A percentile compares a stretch with the other conserved stretches of the same genome.
Evolutionary conservation across 2,888 invertebrate species (phyloP).

Genomic region (Desoria tigrina): DNA sequence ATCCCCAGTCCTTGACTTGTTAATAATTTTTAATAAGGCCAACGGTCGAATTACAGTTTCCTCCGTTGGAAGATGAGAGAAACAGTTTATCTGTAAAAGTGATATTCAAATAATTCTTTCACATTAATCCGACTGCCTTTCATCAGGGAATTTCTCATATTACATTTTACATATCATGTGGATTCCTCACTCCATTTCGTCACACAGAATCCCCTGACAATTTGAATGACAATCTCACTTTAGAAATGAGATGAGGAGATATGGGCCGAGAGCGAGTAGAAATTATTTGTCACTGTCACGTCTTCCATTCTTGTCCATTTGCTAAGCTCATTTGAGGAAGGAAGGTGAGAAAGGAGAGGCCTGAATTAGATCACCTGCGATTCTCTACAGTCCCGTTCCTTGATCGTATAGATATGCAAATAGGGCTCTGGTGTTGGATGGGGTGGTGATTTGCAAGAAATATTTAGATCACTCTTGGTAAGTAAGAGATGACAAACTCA

Average conservation of each 20-base stretch:
- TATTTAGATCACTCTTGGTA: slow-evolving; percentile 13
- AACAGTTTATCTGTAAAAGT: too few relatives aligned
- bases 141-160: slow-evolving; percentile 6
- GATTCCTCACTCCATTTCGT: slow-evolving; percentile 5
- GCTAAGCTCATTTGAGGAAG: slow-evolving; percentile 26
- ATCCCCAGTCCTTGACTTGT: too few relatives aligned
- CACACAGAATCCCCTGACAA: slow-evolving; percentile 20
- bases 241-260: not conserved
- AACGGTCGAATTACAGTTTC: too few relatives aligned
- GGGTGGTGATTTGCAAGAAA: slow-evolving; percentile 35
- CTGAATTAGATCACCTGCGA: slow-evolving; percentile 21
- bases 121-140: not conserved
- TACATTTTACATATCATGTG: not conserved
- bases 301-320: slow-evolving; percentile 18
- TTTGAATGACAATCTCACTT: slow-evolving; percentile 18
- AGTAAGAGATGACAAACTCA: slow-evolving; percentile 17
- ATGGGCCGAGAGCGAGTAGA: slow-evolving; percentile 8
- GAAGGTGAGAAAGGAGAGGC: slow-evolving; percentile 17
- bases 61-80: too few relatives aligned
- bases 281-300: slow-evolving; percentile 46
- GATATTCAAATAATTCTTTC: not conserved
- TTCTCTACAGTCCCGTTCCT: not conserved
- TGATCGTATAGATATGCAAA: slow-evolving; percentile 3
- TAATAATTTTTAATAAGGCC: too few relatives aligned
- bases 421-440: not conserved